A percentile compares a stretch with the other conserved stretches of the same genome.
These are phyloP conservation scores for Didymodactylos carnosus DNA, from an alignment of 2,888 invertebrate species.

Conservation along the genomic window DNA sequence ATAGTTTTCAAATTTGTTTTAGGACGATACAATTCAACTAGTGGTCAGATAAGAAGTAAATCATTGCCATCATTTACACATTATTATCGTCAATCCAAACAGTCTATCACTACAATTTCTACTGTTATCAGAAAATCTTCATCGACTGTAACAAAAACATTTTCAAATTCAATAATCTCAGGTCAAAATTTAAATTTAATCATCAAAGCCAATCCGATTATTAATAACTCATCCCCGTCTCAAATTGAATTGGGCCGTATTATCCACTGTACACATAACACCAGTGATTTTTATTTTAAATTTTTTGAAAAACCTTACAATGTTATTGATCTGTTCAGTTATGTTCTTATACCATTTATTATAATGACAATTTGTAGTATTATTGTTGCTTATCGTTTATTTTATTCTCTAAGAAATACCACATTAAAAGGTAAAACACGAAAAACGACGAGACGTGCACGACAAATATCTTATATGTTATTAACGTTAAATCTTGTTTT, in stretches of 20 bases:
- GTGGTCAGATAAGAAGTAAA: too few relatives aligned
- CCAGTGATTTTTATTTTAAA: neutral
- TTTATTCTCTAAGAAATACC: neutral
- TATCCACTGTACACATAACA: neutral
- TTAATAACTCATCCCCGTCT: neutral
- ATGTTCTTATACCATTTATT: conserved; percentile 9
- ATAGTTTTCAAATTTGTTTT: too few relatives aligned
- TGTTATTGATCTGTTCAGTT: conserved; percentile 5
- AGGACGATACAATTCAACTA: too few relatives aligned
- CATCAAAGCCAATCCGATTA: too few relatives aligned
- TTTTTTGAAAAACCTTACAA: conserved; percentile 9
- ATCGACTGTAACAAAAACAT: too few relatives aligned
- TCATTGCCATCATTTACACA: too few relatives aligned
- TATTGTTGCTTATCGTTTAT: conserved; percentile 1
- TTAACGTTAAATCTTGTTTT: conserved; percentile 10
- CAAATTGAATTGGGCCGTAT: too few relatives aligned
- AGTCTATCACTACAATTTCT: too few relatives aligned
- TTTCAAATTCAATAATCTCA: too few relatives aligned
- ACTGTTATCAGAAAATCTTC: too few relatives aligned
- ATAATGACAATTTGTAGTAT: conserved; percentile 6
- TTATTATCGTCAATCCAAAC: too few relatives aligned
- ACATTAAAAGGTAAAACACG: neutral
- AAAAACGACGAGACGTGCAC: neutral
- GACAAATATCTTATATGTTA: conserved; percentile 10
- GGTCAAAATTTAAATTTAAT: too few relatives aligned